Evolutionary conservation across 1,140 invertebrate genomes (phyloP), one percentile per base, ranked within the genome.

Genomic region (Pogonomyrmex barbatus): DNA sequence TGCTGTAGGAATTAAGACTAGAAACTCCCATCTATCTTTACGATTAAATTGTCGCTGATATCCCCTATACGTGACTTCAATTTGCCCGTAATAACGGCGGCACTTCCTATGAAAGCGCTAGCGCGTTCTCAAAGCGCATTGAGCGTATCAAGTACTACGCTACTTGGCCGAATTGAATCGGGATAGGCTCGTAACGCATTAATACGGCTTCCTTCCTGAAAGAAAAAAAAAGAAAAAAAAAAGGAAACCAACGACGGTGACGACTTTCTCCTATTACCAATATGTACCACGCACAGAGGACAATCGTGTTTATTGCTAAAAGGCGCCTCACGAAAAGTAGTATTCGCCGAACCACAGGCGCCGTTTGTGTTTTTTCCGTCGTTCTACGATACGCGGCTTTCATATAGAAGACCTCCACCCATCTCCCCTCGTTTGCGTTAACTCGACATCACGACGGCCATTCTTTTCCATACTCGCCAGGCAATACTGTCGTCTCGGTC

Each of bases 121-220:
- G 14, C 36, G 85, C 62, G 76, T 50, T 89, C 87, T 89, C 65
- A 9, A 71, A 89, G 68, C 62, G 58, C 77, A 89, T 89, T 56
- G 75, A 81, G 56, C 87, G 24, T 50, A 73, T 68, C 62, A 67
- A 85, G 73, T 52, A 62, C 58, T 36, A 54, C 30, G 47, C 39
- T 45, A 58, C 82, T 86, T 78, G 54, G 62, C 81, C 60, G 82
- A 89, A 81, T 85, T 60, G 87, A 39, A 68, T 79, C 68, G 60
- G 76, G 68, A 88, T 63, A 77, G 63, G 77, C 78, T 52, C 33
- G 71, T 73, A 79, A 89, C 65, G 78, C 88, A 75, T 63, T 90
- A 84, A 90, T 89, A 77, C 73, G 86, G 85, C 67, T 89, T 90
- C 77, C 85, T 84, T 75, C 47, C 58, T 50, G 77, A 60, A 30